Conservation (phyloP, 2,797 vertebrate species). For the Threskiornis aethiopicus region DNA sequence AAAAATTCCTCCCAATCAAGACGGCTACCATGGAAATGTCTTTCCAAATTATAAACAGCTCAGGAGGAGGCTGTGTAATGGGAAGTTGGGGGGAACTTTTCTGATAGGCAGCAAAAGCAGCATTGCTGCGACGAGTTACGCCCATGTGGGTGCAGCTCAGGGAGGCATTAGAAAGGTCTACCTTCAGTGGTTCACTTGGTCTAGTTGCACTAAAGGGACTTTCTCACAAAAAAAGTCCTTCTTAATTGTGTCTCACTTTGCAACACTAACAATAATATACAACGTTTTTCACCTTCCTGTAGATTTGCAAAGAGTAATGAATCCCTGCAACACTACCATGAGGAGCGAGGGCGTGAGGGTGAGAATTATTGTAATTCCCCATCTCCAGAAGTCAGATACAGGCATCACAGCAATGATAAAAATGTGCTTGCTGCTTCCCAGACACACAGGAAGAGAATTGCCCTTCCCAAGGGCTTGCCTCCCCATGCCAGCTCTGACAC, state of each 20-base stretch:
- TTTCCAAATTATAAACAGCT: background rate
- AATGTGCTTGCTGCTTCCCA: background rate
- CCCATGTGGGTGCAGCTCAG: background rate
- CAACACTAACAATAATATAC: background rate
- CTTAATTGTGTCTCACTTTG: background rate
- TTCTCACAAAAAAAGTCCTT: background rate
- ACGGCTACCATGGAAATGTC: background rate
- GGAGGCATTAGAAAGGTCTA: background rate
- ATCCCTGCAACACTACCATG: background rate
- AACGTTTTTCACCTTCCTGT: background rate
- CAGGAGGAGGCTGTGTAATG: background rate
- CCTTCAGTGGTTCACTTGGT: background rate
- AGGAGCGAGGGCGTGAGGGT: background rate
- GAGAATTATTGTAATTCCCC: background rate
- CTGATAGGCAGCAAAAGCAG: background rate
- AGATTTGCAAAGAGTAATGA: background rate
- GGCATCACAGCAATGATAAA: background rate
- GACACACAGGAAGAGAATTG: background rate
- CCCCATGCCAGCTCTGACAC: background rate
- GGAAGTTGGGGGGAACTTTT: background rate
- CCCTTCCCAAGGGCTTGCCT: background rate
- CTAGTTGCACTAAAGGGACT: background rate
- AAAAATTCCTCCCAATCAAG: background rate
- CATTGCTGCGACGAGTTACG: background rate
- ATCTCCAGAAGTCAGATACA: background rate